These are phyloP conservation scores for Vicugna pacos DNA, from an alignment of 2,113 vertebrate genomes.

Conservation along the genomic window DNA sequence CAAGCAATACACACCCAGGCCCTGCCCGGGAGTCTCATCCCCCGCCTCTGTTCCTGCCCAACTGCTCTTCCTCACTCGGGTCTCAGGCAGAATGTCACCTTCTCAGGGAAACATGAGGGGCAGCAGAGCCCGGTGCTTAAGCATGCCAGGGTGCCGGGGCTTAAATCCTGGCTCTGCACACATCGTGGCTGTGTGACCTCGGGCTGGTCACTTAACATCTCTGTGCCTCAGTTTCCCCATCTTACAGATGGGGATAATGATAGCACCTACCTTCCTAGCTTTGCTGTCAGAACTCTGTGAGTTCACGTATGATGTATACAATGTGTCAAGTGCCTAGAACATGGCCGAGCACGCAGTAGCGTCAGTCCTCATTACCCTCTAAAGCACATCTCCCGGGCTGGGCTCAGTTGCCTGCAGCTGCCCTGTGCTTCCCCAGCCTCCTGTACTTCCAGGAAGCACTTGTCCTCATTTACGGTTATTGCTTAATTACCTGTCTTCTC, in stretches of 20 bases:
- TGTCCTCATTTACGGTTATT: background rate
- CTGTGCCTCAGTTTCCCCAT: background rate
- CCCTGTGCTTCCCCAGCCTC: too few relatives aligned
- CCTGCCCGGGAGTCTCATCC: background rate
- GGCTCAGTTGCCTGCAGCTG: background rate
- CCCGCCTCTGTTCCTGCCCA: background rate
- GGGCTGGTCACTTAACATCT: background rate
- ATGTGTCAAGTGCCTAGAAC: background rate
- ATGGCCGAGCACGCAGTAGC: background rate
- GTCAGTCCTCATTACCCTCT: background rate
- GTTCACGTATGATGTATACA: background rate
- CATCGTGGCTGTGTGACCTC: background rate
- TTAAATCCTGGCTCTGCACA: background rate
- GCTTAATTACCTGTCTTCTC: background rate
- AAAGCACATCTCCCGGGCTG: background rate
- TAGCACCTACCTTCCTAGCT: background rate
- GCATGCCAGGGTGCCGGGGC: background rate
- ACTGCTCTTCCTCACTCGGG: background rate
- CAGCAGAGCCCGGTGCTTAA: background rate
- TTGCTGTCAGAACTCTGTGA: background rate
- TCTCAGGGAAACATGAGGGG: background rate
- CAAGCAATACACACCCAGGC: background rate
- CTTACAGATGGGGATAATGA: background rate
- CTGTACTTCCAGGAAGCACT: background rate
- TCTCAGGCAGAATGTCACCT: background rate